phyloP scores from a whole-genome alignment of 2,888 invertebrate species.

The Drosophila infuscata region DNA sequence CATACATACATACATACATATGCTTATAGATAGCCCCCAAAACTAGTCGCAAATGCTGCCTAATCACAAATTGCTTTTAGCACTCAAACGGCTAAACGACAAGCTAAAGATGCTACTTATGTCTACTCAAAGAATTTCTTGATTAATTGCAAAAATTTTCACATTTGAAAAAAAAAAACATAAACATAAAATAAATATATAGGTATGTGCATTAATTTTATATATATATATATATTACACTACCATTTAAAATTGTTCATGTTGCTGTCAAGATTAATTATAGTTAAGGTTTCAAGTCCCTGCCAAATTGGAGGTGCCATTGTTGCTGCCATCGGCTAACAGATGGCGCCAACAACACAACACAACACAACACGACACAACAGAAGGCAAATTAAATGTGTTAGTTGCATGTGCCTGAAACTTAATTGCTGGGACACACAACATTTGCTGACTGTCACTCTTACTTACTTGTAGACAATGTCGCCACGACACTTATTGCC shows the following conservation, averaged over 20 bases:
- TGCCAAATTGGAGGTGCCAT: not conserved
- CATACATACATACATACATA: not conserved
- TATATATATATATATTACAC: not conserved
- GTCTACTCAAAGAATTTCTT: conserved; percentile 14
- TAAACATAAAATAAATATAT: not conserved
- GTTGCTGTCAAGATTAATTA: not conserved
- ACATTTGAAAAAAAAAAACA: not conserved
- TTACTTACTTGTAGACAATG: conserved; percentile 17
- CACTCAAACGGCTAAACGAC: conserved; percentile 2
- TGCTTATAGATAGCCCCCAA: conserved; percentile 9
- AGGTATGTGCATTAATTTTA: not conserved
- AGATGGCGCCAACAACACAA: conserved; percentile 27
- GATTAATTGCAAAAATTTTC: conserved; percentile 41
- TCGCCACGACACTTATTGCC: not conserved
- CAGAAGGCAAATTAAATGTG: not conserved
- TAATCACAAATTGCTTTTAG: conserved; percentile 81
- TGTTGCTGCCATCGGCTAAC: conserved; percentile 6
- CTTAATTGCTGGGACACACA: conserved; percentile 36
- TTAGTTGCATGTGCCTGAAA: not conserved
- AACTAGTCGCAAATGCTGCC: conserved; percentile 63
- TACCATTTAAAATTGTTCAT: not conserved
- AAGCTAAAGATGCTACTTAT: conserved; percentile 14
- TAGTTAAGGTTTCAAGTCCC: not conserved
- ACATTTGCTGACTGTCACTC: conserved; percentile 35
- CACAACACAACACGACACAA: not conserved